Evolutionary conservation across 2,113 vertebrate species (phyloP), one percentile per base, ranked within the genome.

Genomic region (Sarotherodon lohbergeri): DNA sequence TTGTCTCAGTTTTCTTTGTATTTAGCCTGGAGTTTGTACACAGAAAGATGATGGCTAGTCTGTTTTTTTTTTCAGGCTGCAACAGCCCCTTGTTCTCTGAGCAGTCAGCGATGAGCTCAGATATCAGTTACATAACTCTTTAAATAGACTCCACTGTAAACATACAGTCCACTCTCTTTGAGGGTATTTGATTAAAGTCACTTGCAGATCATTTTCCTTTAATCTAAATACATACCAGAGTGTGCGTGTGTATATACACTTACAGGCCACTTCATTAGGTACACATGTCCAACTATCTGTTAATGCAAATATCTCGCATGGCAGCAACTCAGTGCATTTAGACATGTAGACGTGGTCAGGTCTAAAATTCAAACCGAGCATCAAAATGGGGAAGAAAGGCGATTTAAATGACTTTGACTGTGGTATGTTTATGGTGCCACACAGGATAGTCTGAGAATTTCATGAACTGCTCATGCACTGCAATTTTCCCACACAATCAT

Each of bases 101-200:
- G 73, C 32, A 55, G 50, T 68, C 54, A 63, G 29, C 29, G 34
- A 57, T 92, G 89, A 91, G 73, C 66, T 91, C 88, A 89, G 27
- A 50, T 61, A 66, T 83, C 11, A 84, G 85, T 87, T 92, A 85
- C 68, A 81, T 91, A 91, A 93, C 11, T 73, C 68, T 86, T 54
- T 29, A 86, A 80, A 71, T n/a, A 34, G 36, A 61, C 48, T 80
- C 63, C 43, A 50, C 41, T 84, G 43, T 90, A 84, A 93, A 91
- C 80, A 91, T 48, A 27, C 36, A n/a, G 71, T 19, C 9, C 29
- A 29, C 36, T 73, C 19, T 88, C 52, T 81, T 29, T 68, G 14
- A 79, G 52, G 32, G n/a, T 19, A 27, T 34, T 52, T 84, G 83
- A 83, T 86, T 80, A 82, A 84, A 87, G 54, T 50, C 76, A 48